Base-by-base conservation (phyloP, 2,888 invertebrate species). In the Seladonia tumulorum region DNA sequence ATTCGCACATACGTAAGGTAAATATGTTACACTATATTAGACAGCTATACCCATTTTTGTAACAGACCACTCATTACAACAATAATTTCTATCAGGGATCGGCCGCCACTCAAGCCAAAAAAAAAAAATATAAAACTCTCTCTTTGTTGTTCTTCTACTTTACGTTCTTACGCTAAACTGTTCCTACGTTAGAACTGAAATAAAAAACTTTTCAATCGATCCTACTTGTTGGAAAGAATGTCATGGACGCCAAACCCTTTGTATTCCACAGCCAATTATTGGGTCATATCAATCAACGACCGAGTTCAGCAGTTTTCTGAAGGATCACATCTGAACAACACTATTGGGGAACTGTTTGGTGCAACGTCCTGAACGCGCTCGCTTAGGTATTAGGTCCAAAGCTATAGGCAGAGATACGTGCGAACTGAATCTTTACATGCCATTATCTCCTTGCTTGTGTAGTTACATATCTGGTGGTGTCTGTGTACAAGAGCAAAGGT, bases 391-490 rank as follows among this genome's bases (percentile, higher is more conserved):
- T 63, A 39, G n/a, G 42, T 39, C 7, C 57, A 79, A 57, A 83
- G 85, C 82, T 71, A 82, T 81, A 85, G 73, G 75, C 83, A 81
- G 47, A 80, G 76, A 85, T 75, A 73, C 88, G 79, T 89, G 90
- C 90, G 79, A 75, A 89, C n/a, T 72, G 29, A 53, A 63, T 60
- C 25, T 68, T 76, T 25, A 47, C 86, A 79, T 81, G 81, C 77
- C 25, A 42, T 68, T 76, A 72, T 68, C 72, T 42, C 45, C 78
- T 72, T 75, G 85, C 53, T 57, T 53, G 53, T 25, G 39, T 49
- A 45, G 70, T 81, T 81, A 81, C 74, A 77, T 78, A 81, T 77
- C 77, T 81, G 71, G 29, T 35, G 10, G 70, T 35, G 29, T n/a
- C 76, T 79, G 60, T 53, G 18, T 72, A 76, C 12, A 66, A n/a